These are phyloP conservation scores for Microctonus brassicae DNA, from an alignment of 2,888 invertebrate genomes.

Conservation along the genomic window DNA sequence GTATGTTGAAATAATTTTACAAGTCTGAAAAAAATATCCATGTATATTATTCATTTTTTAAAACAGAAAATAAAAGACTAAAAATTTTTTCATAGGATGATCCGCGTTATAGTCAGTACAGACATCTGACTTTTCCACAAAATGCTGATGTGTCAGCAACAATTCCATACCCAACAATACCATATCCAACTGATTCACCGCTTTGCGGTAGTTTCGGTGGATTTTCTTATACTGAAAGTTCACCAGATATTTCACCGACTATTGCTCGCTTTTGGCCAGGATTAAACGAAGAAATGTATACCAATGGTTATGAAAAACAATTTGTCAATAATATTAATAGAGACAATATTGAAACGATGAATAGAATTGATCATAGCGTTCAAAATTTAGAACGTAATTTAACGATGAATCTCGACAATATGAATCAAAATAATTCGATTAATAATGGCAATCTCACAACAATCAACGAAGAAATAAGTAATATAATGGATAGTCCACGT, in stretches of 20 bases:
- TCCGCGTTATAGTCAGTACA: constrained; percentile 57
- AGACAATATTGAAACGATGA: constrained; percentile 48
- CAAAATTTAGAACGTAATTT: constrained; percentile 52
- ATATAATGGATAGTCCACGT: constrained; percentile 51
- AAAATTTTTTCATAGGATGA: constrained; percentile 55
- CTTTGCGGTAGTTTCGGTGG: constrained; percentile 59
- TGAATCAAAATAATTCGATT: constrained; percentile 32
- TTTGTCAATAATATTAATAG: constrained; percentile 49
- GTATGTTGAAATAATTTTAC: constrained; percentile 41
- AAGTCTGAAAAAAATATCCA: background rate
- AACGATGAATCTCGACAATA: constrained; percentile 39
- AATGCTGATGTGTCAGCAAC: constrained; percentile 48
- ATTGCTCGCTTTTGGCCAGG: constrained; percentile 52
- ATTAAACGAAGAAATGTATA: constrained; percentile 47
- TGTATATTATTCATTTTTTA: too few relatives aligned
- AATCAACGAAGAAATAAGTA: constrained; percentile 57
- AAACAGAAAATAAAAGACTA: too few relatives aligned
- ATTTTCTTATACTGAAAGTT: constrained; percentile 57
- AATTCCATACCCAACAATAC: constrained; percentile 53
- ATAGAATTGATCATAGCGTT: constrained; percentile 51
- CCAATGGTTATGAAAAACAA: constrained; percentile 49
- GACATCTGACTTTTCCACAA: constrained; percentile 57
- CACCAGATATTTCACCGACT: constrained; percentile 57
- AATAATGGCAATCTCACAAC: constrained; percentile 56
- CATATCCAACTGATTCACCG: constrained; percentile 57